phyloP scores from a whole-genome alignment of 2,113 vertebrate species.

The Megaceryle maxima region DNA sequence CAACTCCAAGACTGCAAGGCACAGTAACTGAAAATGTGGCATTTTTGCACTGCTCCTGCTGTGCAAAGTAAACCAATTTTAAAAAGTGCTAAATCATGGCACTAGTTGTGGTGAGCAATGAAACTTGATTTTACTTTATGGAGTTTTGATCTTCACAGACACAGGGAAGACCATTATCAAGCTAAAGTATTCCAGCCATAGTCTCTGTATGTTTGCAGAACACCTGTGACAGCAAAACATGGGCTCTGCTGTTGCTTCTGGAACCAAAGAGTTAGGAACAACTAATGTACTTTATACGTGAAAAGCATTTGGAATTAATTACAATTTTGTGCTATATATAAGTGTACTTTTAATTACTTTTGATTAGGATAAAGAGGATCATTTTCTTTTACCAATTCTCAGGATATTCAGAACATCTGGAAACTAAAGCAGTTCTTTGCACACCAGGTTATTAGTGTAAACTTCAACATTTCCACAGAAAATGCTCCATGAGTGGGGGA shows the following conservation, averaged over 20 bases:
- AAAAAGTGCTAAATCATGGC: slow-evolving; percentile 13
- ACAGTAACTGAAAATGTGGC: not conserved
- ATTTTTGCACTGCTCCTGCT: not conserved
- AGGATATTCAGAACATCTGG: slow-evolving; percentile 20
- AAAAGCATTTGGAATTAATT: slow-evolving; percentile 9
- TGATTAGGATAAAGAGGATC: slow-evolving; percentile 43
- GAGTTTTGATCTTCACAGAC: not conserved
- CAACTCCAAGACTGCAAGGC: not conserved
- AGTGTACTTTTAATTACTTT: slow-evolving; percentile 8
- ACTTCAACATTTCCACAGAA: not conserved
- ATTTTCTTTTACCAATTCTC: slow-evolving; percentile 35
- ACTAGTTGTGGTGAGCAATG: not conserved
- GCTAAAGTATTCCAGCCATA: not conserved
- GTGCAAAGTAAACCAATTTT: not conserved
- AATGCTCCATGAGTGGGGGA: not conserved
- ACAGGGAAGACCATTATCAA: not conserved
- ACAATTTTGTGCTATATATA: not conserved
- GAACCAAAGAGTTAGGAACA: not conserved
- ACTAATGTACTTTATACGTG: not conserved
- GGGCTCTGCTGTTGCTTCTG: not conserved
- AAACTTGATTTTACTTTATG: not conserved
- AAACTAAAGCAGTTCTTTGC: not conserved
- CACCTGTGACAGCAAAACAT: not conserved
- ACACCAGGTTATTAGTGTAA: not conserved
- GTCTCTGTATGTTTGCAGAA: not conserved